Conservation (phyloP, 2,888 invertebrate species). For the Nomada flava region DNA sequence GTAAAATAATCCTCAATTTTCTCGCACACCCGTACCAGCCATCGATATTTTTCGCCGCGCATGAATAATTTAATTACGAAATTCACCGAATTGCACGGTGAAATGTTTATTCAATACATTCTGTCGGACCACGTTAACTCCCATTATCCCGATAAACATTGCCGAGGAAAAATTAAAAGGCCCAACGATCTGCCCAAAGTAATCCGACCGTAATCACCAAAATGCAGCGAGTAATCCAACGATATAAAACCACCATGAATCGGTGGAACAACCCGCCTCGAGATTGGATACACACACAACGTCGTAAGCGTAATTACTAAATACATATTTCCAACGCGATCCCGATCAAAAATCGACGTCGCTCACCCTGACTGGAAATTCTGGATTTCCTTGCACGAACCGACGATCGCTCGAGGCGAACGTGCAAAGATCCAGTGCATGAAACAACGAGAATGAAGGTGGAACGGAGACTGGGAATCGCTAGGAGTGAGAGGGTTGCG, state of each 20-base stretch:
- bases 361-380: slow-evolving; percentile 61
- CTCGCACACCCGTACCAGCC: not conserved
- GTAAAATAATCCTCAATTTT: slow-evolving; percentile 23
- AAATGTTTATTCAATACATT: slow-evolving; percentile 16
- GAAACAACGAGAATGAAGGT: slow-evolving; percentile 62
- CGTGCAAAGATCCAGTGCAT: slow-evolving; percentile 51
- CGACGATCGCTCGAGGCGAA: slow-evolving; percentile 54
- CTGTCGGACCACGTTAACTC: not conserved
- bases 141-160: not conserved
- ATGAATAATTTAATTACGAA: slow-evolving; percentile 32
- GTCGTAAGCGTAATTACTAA: slow-evolving; percentile 37
- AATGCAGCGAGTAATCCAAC: too few relatives aligned
- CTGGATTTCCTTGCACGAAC: slow-evolving; percentile 63
- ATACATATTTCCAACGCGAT: slow-evolving; percentile 23
- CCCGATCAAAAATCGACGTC: slow-evolving; percentile 52
- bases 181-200: too few relatives aligned
- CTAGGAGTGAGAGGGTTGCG: slow-evolving; percentile 31
- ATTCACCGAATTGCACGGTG: not conserved
- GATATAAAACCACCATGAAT: too few relatives aligned
- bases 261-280: not conserved
- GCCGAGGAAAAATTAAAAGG: too few relatives aligned
- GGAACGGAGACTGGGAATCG: slow-evolving; percentile 31
- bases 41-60: slow-evolving; percentile 19
- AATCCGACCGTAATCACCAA: too few relatives aligned
- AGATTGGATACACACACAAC: not conserved